phyloP scores from a whole-genome alignment of 2,797 vertebrate species.

The Garrulus glandarius region DNA sequence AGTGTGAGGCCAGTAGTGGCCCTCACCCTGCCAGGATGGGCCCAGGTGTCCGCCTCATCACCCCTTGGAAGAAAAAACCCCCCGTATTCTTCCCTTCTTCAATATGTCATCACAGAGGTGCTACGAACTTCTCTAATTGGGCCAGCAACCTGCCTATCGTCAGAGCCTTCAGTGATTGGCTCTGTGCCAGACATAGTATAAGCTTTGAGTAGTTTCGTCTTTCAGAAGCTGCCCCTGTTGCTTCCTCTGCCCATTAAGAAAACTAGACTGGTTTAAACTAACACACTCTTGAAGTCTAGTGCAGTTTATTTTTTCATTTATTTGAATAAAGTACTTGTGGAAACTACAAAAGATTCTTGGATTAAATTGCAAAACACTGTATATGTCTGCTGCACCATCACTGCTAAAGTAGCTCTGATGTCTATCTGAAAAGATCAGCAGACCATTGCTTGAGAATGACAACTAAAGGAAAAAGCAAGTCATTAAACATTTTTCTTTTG shows the following conservation, averaged over 20 bases:
- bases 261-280: background rate
- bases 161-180: background rate
- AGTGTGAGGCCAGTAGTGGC: background rate
- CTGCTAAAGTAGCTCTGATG: background rate
- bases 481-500: background rate
- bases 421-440: background rate
- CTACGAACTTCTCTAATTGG: background rate
- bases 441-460: background rate
- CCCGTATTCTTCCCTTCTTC: rapidly evolving
- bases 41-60: rapidly evolving
- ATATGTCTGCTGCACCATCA: background rate
- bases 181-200: background rate
- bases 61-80: background rate
- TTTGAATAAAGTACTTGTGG: background rate
- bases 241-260: background rate
- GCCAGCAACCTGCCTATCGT: background rate
- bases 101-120: background rate
- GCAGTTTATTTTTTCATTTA: background rate
- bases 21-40: background rate
- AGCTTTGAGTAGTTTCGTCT: background rate
- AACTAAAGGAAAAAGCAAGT: background rate
- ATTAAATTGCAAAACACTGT: background rate
- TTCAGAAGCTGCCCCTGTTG: background rate
- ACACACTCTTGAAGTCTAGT: background rate
- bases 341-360: background rate